Conservation (phyloP, 2,888 invertebrate species). For the Limulus polyphemus region DNA sequence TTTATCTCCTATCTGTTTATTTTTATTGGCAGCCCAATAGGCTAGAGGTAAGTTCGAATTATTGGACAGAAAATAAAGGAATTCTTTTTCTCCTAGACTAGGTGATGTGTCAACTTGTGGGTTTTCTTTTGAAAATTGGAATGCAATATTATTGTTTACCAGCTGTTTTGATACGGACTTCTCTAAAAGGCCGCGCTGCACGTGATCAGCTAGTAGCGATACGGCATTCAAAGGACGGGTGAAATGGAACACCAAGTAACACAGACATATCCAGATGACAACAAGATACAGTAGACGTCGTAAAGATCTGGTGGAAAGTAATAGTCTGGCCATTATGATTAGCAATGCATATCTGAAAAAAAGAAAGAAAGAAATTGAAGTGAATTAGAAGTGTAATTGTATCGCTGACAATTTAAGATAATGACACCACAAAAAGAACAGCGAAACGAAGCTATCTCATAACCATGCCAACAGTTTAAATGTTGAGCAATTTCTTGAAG, state of each 20-base stretch:
- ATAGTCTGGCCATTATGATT: no score
- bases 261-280: conserved; percentile 27
- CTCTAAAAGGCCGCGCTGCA: conserved; percentile 23
- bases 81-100: conserved; percentile 49
- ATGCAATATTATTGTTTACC: conserved; percentile 11
- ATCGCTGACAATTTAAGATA: no score
- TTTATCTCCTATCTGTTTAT: conserved; percentile 49
- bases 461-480: no score
- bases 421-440: no score
- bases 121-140: conserved; percentile 41
- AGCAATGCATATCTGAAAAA: no score
- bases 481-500: no score
- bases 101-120: conserved; percentile 50
- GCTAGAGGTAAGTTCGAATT: conserved; percentile 70
- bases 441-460: no score
- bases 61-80: conserved; percentile 22
- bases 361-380: no score
- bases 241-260: conserved; percentile 26
- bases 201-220: conserved; percentile 20
- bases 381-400: no score
- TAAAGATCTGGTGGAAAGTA: conserved; percentile 22
- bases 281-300: conserved; percentile 25
- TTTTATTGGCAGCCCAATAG: conserved; percentile 71
- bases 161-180: conserved; percentile 3
- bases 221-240: conserved; percentile 17